Evolutionary conservation across 2,888 invertebrate species (phyloP).

Genomic region (Sphaeridia pumilis): DNA sequence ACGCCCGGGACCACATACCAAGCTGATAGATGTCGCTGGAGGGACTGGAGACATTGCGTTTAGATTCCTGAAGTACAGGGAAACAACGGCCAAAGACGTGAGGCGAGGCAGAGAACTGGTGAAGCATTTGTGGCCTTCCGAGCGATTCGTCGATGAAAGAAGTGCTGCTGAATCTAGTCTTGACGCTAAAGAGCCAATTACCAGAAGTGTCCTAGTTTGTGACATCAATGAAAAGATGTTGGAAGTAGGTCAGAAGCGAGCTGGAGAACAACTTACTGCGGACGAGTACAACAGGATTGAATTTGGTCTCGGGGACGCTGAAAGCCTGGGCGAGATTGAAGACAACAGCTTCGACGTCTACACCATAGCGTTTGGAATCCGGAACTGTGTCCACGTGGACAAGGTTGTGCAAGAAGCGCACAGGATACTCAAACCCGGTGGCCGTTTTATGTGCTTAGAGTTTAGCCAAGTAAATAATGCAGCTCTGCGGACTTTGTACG

Average conservation of each 20-base stretch:
- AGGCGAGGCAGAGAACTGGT: neutral
- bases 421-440: constrained; percentile 83
- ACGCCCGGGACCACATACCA: constrained; percentile 60
- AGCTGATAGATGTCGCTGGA: constrained; percentile 89
- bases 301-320: constrained; percentile 67
- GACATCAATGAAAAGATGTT: constrained; percentile 95
- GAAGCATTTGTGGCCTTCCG: neutral
- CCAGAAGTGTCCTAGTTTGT: constrained; percentile 53
- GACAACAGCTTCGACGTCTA: constrained; percentile 74
- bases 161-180: neutral
- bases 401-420: constrained; percentile 84
- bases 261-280: constrained; percentile 49
- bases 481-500: constrained; percentile 70
- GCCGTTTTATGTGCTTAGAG: constrained; percentile 89
- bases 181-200: neutral
- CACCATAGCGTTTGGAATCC: constrained; percentile 93
- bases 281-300: constrained; percentile 34
- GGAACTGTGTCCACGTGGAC: constrained; percentile 87
- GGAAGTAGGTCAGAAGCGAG: constrained; percentile 70
- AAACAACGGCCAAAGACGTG: constrained; percentile 3
- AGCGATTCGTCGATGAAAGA: neutral
- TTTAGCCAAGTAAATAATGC: constrained; percentile 80
- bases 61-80: constrained; percentile 50
- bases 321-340: constrained; percentile 57
- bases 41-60: constrained; percentile 96